These are phyloP conservation scores for Hyposoter didymator DNA, from an alignment of 2,888 invertebrate species.

Conservation along the genomic window DNA sequence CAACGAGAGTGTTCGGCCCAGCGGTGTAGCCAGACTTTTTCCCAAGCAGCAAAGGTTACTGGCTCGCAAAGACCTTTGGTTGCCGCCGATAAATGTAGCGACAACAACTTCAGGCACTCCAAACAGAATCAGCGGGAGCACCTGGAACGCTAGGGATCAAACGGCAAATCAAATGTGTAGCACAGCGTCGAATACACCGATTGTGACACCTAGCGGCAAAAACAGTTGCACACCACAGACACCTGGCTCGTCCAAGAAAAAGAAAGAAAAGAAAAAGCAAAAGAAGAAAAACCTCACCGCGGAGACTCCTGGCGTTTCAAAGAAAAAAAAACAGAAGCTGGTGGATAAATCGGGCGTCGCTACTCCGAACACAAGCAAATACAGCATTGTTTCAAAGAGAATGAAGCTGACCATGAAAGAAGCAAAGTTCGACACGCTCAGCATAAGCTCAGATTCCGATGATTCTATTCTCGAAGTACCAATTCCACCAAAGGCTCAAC, in stretches of 20 bases:
- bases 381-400: conserved; percentile 53
- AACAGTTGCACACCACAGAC: not conserved
- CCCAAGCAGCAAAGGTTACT: conserved; percentile 20
- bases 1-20: not conserved
- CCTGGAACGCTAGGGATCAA: not conserved
- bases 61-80: conserved; percentile 48
- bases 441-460: conserved; percentile 74
- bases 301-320: not conserved
- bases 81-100: not conserved
- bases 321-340: not conserved
- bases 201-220: not conserved
- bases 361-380: conserved; percentile 60
- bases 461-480: conserved; percentile 81
- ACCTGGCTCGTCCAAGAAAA: not conserved
- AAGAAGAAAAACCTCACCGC: not conserved
- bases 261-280: not conserved
- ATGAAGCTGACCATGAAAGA: conserved; percentile 38
- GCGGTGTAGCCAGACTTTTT: not conserved
- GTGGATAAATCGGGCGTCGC: conserved; percentile 3
- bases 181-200: not conserved
- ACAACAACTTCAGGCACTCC: no score
- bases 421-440: conserved; percentile 25
- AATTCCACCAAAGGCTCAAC: conserved; percentile 79
- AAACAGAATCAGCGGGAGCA: not conserved
- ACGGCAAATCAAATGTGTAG: not conserved